Evolutionary conservation across 2,113 vertebrate species (phyloP).

Genomic region (Microtus pennsylvanicus): DNA sequence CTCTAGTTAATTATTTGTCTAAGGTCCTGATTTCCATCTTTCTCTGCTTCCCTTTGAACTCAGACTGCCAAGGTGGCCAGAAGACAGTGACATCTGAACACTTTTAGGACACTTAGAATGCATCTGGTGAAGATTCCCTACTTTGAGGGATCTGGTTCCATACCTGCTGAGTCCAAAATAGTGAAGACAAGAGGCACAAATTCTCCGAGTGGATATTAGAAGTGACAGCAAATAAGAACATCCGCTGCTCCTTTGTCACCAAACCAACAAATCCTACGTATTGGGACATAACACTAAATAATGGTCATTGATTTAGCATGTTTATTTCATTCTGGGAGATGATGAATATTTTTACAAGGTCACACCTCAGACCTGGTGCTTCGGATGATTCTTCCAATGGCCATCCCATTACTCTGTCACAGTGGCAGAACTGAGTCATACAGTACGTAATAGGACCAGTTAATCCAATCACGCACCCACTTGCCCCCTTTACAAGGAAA

Average conservation of each 20-base stretch:
- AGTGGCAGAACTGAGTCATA: neutral
- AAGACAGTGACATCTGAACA: neutral
- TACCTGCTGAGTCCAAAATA: neutral
- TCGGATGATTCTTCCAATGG: neutral
- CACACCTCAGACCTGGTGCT: neutral
- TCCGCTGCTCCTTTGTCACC: neutral
- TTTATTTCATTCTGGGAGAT: neutral
- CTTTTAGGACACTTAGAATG: neutral
- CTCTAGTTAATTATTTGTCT: neutral
- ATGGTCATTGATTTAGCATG: neutral
- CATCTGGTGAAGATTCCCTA: neutral
- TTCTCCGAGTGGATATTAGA: neutral
- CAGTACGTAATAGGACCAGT: neutral
- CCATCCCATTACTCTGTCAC: slow-evolving; percentile 13
- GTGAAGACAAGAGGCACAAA: neutral
- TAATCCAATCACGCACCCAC: neutral
- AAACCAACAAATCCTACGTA: neutral
- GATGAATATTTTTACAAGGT: neutral
- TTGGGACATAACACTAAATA: neutral
- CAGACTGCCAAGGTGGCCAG: neutral
- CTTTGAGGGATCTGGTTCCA: neutral
- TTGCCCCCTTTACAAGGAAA: neutral
- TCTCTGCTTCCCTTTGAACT: neutral
- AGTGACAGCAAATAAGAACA: neutral
- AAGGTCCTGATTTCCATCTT: neutral